Conservation (phyloP, 2,888 invertebrate species). For the Digitonthophagus gazella region DNA sequence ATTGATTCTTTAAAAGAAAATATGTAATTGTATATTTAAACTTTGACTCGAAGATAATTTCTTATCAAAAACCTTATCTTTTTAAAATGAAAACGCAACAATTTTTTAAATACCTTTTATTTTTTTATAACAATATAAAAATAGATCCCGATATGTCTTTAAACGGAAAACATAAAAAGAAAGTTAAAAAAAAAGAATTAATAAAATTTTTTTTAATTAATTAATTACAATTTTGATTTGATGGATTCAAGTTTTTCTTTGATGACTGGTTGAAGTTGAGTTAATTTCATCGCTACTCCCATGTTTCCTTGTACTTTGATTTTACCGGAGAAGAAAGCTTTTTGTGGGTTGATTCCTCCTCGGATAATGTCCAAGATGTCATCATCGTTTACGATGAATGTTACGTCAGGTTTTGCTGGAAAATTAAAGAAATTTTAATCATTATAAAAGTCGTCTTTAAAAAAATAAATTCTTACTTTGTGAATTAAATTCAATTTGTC, state of each 20-base stretch:
- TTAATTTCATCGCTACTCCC: conserved; percentile 92
- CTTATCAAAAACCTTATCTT: too few relatives aligned
- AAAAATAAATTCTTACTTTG: conserved; percentile 47
- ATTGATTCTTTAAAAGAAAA: too few relatives aligned
- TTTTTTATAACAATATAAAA: conserved; percentile 6
- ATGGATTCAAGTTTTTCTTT: conserved; percentile 71
- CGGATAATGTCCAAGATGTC: conserved; percentile 85
- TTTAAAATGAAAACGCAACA: too few relatives aligned
- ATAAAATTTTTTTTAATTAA: conserved; percentile 11
- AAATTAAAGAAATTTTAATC: neutral
- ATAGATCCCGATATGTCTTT: neutral
- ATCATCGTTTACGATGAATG: conserved; percentile 83
- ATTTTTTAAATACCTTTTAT: neutral
- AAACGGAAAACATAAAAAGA: conserved; percentile 6
- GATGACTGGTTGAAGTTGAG: conserved; percentile 76
- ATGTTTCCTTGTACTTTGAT: conserved; percentile 96
- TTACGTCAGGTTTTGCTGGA: conserved; percentile 84
- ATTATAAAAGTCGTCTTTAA: neutral
- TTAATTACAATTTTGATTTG: conserved; percentile 69
- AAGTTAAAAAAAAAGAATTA: conserved; percentile 15
- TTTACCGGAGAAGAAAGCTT: conserved; percentile 95
- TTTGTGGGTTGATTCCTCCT: conserved; percentile 91
- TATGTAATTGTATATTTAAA: too few relatives aligned
- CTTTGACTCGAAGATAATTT: too few relatives aligned
- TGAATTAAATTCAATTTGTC: conserved; percentile 79